Evolutionary conservation across 2,113 vertebrate genomes (phyloP).

Genomic region (Phrynosoma blainvillii): DNA sequence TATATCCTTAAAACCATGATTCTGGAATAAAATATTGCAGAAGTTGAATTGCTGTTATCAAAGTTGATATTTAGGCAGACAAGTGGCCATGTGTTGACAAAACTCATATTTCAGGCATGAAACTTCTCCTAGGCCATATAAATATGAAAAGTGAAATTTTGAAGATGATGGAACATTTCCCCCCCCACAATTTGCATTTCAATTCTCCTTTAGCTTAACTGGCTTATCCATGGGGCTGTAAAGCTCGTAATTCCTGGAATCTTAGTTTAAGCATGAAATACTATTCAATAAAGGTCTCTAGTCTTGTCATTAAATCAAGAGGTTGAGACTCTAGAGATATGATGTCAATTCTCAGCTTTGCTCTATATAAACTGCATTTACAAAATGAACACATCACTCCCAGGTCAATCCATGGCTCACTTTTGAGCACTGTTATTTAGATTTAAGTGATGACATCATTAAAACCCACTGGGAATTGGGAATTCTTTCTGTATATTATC

Average conservation of each 20-base stretch:
- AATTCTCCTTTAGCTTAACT: not conserved
- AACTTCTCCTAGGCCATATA: not conserved
- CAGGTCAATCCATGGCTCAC: not conserved
- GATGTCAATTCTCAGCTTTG: not conserved
- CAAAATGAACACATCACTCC: not conserved
- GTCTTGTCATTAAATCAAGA: not conserved
- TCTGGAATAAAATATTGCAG: not conserved
- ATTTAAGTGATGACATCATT: not conserved
- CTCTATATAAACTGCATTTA: not conserved
- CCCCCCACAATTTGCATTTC: not conserved
- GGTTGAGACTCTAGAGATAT: fast-evolving
- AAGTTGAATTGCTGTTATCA: not conserved
- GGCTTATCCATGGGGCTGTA: not conserved
- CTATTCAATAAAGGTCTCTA: not conserved
- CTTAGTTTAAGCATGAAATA: not conserved
- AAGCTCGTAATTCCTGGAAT: not conserved
- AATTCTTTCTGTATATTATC: not conserved
- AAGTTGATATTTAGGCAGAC: not conserved
- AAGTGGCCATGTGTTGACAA: not conserved
- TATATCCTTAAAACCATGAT: not conserved
- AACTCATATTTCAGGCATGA: not conserved
- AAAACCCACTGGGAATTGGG: not conserved
- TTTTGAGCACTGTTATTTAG: not conserved
- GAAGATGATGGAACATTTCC: not conserved
- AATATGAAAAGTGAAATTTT: not conserved